Evolutionary conservation across 2,888 invertebrate species (phyloP), one percentile per base, ranked within the genome.

Genomic region (Pseudococcus viburni): DNA sequence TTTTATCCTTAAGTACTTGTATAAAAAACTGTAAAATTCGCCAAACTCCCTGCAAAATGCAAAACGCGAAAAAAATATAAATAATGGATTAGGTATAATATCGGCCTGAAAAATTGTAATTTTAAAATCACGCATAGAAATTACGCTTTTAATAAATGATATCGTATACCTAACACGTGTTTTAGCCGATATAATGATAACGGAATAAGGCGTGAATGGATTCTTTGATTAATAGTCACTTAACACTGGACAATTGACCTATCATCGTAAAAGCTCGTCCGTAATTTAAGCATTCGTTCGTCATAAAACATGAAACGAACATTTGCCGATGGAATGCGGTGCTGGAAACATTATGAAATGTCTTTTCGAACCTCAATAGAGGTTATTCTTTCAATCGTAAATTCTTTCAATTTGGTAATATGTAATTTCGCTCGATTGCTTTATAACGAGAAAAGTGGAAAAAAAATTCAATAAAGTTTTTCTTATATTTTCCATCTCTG

Each of bases 181-280:
- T 83, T 46, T 83, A 42, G 46, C 11, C 26, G 80, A 83, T 83
- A 33, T 83, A 83, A 83, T 39, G 80, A 46, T 83, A 83, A 19
- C 80, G 80, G 73, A 73, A 73, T 73, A 83, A 83, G 80, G 80
- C 80, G 80, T 86, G 86, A 64, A 86, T 39, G 39, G 48, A 86
- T 86, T 86, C 73, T 26, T 64, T 86, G 86, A 86, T 86, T 73
- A 86, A 86, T 86, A 86, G 86, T 86, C 86, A 86, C 86, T 86
- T 86, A 86, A 86, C 86, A 77, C 68, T 73, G 39, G 68, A 86
- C 86, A 68, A 86, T 68, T 86, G 86, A 86, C 86, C 86, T 86
- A 86, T 86, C 86, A 86, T 86, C 73, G 86, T 73, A 48, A 83
- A 83, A 83, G 80, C 80, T 83, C 46, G 46, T 19, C 19, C 5